Conservation (phyloP, 2,888 invertebrate genomes). For the Andricus curvator region DNA sequence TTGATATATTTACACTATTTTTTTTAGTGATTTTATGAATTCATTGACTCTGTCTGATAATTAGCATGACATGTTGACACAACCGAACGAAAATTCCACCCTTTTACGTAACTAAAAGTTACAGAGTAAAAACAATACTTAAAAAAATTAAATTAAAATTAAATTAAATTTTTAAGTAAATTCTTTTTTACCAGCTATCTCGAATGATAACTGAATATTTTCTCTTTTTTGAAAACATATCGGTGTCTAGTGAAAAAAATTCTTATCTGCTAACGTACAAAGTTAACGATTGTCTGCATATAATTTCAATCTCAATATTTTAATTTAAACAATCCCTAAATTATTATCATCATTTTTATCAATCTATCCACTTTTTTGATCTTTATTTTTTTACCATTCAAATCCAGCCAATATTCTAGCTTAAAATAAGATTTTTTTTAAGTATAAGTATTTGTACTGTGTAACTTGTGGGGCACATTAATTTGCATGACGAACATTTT, state of each 20-base stretch:
- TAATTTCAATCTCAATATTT: not conserved
- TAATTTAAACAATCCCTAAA: not conserved
- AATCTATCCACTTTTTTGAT: too few relatives aligned
- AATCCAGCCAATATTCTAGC: too few relatives aligned
- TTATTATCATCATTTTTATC: too few relatives aligned
- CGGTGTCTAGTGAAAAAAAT: not conserved
- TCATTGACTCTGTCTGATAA: too few relatives aligned
- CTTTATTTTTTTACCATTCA: not conserved
- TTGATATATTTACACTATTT: too few relatives aligned
- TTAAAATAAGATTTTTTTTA: too few relatives aligned
- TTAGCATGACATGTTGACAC: not conserved
- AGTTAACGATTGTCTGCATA: not conserved
- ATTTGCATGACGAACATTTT: not conserved
- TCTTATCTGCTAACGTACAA: not conserved
- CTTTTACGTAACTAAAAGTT: not conserved
- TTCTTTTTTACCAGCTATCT: not conserved
- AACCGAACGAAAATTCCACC: constrained; percentile 47
- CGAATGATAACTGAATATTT: constrained; percentile 30
- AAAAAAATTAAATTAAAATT: too few relatives aligned
- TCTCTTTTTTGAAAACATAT: not conserved
- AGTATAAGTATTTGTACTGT: too few relatives aligned
- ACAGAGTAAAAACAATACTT: too few relatives aligned
- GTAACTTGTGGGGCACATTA: not conserved
- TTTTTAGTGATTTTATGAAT: too few relatives aligned
- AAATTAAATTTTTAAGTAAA: too few relatives aligned